Evolutionary conservation across 2,797 vertebrate species (phyloP).

Genomic region (Hephaestus fuliginosus): DNA sequence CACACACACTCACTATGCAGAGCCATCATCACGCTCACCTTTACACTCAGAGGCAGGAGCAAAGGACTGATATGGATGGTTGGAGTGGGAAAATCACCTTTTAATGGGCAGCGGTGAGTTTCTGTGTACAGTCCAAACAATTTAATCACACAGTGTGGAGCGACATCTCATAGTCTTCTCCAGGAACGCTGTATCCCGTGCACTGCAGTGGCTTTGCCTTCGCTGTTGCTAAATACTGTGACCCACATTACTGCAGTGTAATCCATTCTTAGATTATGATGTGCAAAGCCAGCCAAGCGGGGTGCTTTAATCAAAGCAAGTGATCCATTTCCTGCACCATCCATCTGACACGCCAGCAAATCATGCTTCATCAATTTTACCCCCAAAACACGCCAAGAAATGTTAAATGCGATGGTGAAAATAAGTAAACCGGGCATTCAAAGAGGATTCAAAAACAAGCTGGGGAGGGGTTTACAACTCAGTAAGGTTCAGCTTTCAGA

Average conservation of each 20-base stretch:
- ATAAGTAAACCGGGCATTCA: slow-evolving; percentile 40
- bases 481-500: slow-evolving; percentile 12
- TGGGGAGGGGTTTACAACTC: slow-evolving; percentile 13
- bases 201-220: slow-evolving; percentile 47
- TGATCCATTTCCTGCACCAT: slow-evolving; percentile 78
- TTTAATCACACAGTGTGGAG: slow-evolving; percentile 56
- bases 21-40: slow-evolving; percentile 46
- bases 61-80: slow-evolving; percentile 37
- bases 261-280: slow-evolving; percentile 83
- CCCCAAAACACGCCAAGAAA: slow-evolving; percentile 60
- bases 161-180: slow-evolving; percentile 44
- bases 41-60: slow-evolving; percentile 42
- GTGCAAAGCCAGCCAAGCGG: slow-evolving; percentile 77
- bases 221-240: slow-evolving; percentile 78
- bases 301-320: slow-evolving; percentile 82
- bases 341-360: slow-evolving; percentile 74
- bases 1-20: background rate
- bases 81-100: slow-evolving; percentile 61
- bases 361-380: slow-evolving; percentile 65
- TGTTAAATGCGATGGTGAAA: slow-evolving; percentile 51
- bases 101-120: slow-evolving; percentile 47
- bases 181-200: slow-evolving; percentile 31
- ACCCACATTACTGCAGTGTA: slow-evolving; percentile 80
- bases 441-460: slow-evolving; percentile 28
- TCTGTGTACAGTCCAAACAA: slow-evolving; percentile 40